phyloP scores from a whole-genome alignment of 2,113 vertebrate genomes.

The Mesembrinibis cayennensis region DNA sequence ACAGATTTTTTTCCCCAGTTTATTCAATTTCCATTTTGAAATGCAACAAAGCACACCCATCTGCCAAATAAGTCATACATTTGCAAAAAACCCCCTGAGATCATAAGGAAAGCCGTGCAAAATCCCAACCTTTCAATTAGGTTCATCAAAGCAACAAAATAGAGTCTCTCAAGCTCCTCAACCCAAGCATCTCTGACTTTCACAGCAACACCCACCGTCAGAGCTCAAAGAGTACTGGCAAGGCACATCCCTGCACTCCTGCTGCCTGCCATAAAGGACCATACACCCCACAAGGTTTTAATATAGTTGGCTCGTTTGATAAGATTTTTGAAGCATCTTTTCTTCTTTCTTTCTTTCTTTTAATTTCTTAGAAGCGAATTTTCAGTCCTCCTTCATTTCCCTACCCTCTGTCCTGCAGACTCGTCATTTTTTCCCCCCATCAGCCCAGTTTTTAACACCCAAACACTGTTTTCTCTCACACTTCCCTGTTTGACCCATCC shows the following conservation, averaged over 20 bases:
- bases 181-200: not conserved
- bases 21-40: not conserved
- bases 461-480: not conserved
- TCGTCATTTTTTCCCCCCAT: not conserved
- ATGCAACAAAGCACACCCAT: not conserved
- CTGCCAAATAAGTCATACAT: not conserved
- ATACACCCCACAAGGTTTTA: not conserved
- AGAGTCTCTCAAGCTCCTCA: not conserved
- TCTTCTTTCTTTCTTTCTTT: not conserved
- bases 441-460: not conserved
- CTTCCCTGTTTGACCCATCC: not conserved
- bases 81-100: not conserved
- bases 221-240: not conserved
- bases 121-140: not conserved
- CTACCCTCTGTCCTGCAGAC: not conserved
- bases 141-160: not conserved
- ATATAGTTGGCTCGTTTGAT: not conserved
- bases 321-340: not conserved
- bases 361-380: not conserved
- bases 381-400: not conserved
- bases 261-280: not conserved
- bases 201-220: not conserved
- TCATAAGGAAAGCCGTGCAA: not conserved
- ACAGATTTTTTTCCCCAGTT: not conserved
- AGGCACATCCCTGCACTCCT: not conserved